Base-by-base conservation (phyloP, 2,888 invertebrate genomes). In the Plagiodera versicolora region DNA sequence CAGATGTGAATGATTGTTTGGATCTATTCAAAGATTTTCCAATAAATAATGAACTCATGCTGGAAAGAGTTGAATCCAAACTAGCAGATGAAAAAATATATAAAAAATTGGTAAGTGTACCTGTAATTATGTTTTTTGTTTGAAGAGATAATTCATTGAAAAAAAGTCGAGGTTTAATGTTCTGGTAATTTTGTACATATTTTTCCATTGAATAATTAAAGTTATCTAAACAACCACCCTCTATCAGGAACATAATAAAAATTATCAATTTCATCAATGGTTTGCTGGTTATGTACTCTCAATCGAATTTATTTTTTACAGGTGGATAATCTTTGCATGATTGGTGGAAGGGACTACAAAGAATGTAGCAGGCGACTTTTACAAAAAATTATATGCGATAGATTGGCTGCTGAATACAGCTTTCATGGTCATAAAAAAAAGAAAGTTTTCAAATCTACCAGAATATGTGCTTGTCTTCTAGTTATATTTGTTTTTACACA, bases 381-480 rank as follows among this genome's bases (percentile, higher is more conserved):
- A n/a, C 19, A 48, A 20, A 48, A 20, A 48, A 48, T 48, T 48
- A n/a, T 48, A 20, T 14, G 17, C 11, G 48, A 48, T 14, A 18
- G 20, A 48, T 48, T 48, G 19, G 48, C 48, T 20, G 19, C 20
- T 24, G 48, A 9, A 48, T 48, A 48, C 20, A 48, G 48, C 24
- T 19, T 48, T 19, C 20, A 48, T 10, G 48, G 20, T 11, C 48
- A 48, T 18, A 48, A 48, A 24, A 48, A 48, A 19, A 16, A 46
- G 19, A 48, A 48, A 48, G 48, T 48, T 1, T 19, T 19, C 48
- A 2, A 18, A 18, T 48, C 48, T 9, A 48, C 48, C 24, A 48
- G 20, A 18, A 48, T 48, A 20, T 48, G 48, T 48, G 48, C 48
- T 48, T 48, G 48, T 48, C 48, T 48, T 19, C 48, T 48, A 48